Evolutionary conservation across 2,888 invertebrate genomes (phyloP).

Genomic region (Dolomedes plantarius): DNA sequence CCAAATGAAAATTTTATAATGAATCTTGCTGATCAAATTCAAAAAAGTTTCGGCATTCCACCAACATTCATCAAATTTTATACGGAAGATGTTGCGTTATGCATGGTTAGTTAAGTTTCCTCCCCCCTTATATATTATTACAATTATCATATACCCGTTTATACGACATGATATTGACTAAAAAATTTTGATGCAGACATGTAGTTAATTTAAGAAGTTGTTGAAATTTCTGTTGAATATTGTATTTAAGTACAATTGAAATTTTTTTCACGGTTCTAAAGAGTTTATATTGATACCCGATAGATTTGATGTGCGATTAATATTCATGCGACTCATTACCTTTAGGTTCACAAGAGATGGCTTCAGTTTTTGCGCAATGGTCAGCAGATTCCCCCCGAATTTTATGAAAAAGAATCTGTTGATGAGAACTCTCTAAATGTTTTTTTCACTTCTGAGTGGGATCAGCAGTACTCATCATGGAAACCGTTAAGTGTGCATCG

Average conservation of each 20-base stretch:
- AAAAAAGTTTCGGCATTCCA: constrained; percentile 36
- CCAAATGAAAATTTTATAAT: not conserved
- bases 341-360: constrained; percentile 48
- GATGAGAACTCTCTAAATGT: constrained; percentile 30
- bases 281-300: no score
- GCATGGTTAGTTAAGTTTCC: constrained; percentile 61
- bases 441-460: constrained; percentile 24
- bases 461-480: constrained; percentile 18
- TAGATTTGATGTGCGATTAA: no score
- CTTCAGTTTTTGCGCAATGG: constrained; percentile 28
- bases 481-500: constrained; percentile 31
- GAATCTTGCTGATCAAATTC: constrained; percentile 20
- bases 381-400: constrained; percentile 30
- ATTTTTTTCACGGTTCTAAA: no score
- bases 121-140: constrained; percentile 26
- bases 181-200: no score
- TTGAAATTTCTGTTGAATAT: no score
- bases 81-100: constrained; percentile 51
- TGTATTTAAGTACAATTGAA: no score
- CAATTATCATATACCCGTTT: no score
- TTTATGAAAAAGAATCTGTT: constrained; percentile 10
- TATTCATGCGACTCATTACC: no score
- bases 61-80: constrained; percentile 18
- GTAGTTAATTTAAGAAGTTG: no score
- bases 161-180: no score